Percentiles rank a stretch among this genome's conserved stretches.
phyloP scores from a whole-genome alignment of 2,113 vertebrate species.

The Psittacula cyanocephala region DNA sequence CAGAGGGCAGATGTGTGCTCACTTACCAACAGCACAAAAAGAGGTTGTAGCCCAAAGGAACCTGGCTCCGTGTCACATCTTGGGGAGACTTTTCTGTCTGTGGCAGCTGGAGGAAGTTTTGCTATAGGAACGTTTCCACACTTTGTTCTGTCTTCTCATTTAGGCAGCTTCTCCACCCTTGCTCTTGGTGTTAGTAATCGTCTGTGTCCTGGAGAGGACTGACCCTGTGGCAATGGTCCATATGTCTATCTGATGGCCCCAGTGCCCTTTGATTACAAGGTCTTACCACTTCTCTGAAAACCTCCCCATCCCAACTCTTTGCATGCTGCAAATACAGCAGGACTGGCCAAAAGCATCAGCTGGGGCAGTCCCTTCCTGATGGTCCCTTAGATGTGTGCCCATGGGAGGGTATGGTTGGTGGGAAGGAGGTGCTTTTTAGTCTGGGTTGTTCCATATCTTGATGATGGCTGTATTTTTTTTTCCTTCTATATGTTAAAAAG shows the following conservation, averaged over 20 bases:
- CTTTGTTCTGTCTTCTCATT: neutral
- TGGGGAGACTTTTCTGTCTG: neutral
- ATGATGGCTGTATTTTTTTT: neutral
- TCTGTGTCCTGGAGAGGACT: neutral
- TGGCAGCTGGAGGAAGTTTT: neutral
- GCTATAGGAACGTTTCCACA: neutral
- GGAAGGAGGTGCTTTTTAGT: neutral
- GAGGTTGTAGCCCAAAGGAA: neutral
- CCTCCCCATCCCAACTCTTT: neutral
- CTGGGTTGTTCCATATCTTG: neutral
- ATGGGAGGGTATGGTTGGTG: neutral
- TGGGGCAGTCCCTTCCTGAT: neutral
- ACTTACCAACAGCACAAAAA: fast-evolving
- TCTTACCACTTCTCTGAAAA: neutral
- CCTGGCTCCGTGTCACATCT: neutral
- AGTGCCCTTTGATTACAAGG: neutral
- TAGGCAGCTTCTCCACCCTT: neutral
- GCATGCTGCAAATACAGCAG: neutral
- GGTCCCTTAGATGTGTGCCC: neutral
- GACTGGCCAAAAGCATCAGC: neutral
- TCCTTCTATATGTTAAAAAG: neutral
- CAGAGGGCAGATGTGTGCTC: neutral
- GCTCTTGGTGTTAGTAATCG: neutral
- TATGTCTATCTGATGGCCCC: neutral
- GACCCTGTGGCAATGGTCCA: fast-evolving